phyloP scores from a whole-genome alignment of 2,797 vertebrate genomes.

The Hapalemur alaotrensis region DNA sequence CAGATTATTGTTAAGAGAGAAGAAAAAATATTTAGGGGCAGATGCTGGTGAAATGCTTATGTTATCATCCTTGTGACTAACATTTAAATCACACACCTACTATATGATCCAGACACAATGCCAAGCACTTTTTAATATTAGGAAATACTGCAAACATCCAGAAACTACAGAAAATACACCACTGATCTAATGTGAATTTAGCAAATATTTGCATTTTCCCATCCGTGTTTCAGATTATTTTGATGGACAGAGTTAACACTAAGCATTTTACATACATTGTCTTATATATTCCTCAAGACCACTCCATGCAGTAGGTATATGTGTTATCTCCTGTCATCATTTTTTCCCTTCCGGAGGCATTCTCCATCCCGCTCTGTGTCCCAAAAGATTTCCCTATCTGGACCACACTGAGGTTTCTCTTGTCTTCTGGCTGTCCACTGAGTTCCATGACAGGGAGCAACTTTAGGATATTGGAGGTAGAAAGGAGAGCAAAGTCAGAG shows the following conservation, averaged over 20 bases:
- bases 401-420: not conserved
- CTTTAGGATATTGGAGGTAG: not conserved
- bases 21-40: not conserved
- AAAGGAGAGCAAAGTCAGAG: not conserved
- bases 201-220: not conserved
- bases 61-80: not conserved
- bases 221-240: not conserved
- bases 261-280: not conserved
- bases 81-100: not conserved
- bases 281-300: not conserved
- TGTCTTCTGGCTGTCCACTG: not conserved
- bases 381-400: not conserved
- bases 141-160: not conserved
- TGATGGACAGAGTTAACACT: not conserved
- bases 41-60: not conserved
- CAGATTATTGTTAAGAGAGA: not conserved
- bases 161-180: not conserved
- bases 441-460: not conserved
- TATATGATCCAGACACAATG: not conserved
- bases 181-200: not conserved
- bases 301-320: not conserved
- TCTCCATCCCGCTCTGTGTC: not conserved
- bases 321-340: not conserved
- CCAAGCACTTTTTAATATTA: not conserved
- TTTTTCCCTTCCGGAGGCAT: not conserved